Percentiles rank a stretch among this genome's conserved stretches.
These are phyloP conservation scores for Polyommatus iphigenia DNA, from an alignment of 2,888 invertebrate genomes.

Conservation along the genomic window DNA sequence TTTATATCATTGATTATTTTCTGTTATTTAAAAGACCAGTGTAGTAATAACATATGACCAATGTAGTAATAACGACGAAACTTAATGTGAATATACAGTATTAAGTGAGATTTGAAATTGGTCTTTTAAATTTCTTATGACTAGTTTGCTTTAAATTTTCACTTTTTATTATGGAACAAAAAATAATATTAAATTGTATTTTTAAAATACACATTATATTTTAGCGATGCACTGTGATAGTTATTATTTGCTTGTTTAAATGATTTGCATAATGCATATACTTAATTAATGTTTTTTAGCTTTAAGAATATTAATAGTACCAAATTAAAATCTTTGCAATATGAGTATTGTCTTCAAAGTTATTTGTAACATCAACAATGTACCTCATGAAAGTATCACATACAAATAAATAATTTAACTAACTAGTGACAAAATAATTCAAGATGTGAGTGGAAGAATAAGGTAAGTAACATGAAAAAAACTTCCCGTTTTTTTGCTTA, in stretches of 20 bases:
- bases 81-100: neutral
- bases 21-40: neutral
- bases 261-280: constrained; percentile 28
- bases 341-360: neutral
- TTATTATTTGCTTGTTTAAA: constrained; percentile 37
- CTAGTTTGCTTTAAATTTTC: neutral
- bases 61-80: neutral
- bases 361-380: neutral
- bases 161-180: neutral
- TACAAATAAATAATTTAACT: neutral
- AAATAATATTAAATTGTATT: neutral
- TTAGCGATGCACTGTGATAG: constrained; percentile 45
- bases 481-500: too few species aligned
- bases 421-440: neutral
- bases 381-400: neutral
- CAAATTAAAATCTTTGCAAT: constrained; percentile 18
- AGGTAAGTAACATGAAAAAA: too few species aligned
- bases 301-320: constrained; percentile 28
- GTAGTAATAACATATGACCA: neutral
- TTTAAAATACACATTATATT: constrained; percentile 40
- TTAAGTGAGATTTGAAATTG: neutral
- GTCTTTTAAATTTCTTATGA: neutral
- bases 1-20: neutral
- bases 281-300: constrained; percentile 16
- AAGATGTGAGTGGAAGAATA: too few species aligned